Evolutionary conservation across 2,797 vertebrate species (phyloP), one percentile per base, ranked within the genome.

Genomic region (Eidolon dupreanum): DNA sequence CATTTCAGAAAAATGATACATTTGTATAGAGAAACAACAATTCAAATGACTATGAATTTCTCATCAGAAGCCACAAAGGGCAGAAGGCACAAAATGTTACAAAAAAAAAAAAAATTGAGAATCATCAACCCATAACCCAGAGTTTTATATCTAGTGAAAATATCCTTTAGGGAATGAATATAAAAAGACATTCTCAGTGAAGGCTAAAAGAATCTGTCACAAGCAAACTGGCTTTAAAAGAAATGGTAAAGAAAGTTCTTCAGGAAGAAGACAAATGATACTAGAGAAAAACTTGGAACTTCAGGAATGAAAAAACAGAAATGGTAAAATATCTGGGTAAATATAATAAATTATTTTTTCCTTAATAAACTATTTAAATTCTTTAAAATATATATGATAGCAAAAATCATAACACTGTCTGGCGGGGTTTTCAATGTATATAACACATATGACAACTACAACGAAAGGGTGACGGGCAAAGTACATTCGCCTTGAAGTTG

Each of bases 61-160:
- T 85, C 59, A 71, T 73, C 59, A 81, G 46, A 93, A 90, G 11
- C 49, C 36, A 38, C 3, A 43, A 43, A 66, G 22, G 41, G 33
- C 57, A 81, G 66, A 96, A 92, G 49, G 11, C 46, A 82, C 59
- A 63, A 75, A 61, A 57, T 11, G 41, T 66, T 93, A 20, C 46
- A 93, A 84, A 73, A 43, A 55, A 71, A 28, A 91, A 15, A 79
- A 88, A 28, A 41, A 66, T 3, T 33, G 57, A 63, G 41, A 63
- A 46, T 49, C 11, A 26, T 55, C 49, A 73, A 38, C 4, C 26
- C 26, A 73, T 66, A 93, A 88, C 36, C 10, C 17, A 41, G 66
- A 73, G 16, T 78, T 94, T 87, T 55, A 94, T 49, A 90, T 55
- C 36, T 28, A 79, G 19, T 89, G 59, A 96, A 91, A 97, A 82